Percentiles rank a stretch among this genome's conserved stretches.
Evolutionary conservation across 2,888 invertebrate genomes (phyloP).

Genomic region (Pseudococcus jackbeardsleyi): DNA sequence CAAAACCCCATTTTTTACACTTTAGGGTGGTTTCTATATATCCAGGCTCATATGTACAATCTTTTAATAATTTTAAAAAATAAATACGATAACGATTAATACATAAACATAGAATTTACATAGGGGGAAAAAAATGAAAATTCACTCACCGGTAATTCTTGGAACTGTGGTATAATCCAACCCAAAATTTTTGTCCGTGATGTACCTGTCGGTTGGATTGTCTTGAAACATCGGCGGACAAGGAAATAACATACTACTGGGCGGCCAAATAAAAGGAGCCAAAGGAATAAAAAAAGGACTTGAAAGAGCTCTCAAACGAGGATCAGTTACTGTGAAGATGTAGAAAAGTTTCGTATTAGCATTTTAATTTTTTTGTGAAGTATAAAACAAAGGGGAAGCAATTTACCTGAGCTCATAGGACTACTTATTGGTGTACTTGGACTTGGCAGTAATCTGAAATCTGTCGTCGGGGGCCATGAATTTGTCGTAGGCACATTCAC

Average conservation of each 20-base stretch:
- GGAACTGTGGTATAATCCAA: background rate
- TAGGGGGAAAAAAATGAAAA: background rate
- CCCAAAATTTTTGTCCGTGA: constrained; percentile 8
- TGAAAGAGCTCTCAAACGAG: constrained; percentile 52
- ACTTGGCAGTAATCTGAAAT: constrained; percentile 23
- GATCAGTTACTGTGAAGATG: constrained; percentile 11
- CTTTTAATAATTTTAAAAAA: no score
- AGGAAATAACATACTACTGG: constrained; percentile 53
- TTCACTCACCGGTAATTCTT: constrained; percentile 17
- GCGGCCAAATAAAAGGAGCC: constrained; percentile 58
- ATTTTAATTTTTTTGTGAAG: background rate
- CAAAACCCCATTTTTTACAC: no score
- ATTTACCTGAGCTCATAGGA: constrained; percentile 6
- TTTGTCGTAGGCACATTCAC: background rate
- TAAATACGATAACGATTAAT: no score
- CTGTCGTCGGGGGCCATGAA: background rate
- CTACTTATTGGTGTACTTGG: background rate
- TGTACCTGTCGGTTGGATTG: background rate
- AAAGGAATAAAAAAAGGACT: constrained; percentile 59
- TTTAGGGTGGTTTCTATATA: no score
- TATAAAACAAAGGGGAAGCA: background rate
- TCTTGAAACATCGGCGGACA: constrained; percentile 36
- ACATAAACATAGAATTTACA: no score
- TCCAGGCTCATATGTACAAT: no score
- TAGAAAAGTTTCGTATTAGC: background rate